Evolutionary conservation across 2,888 invertebrate species (phyloP), one percentile per base, ranked within the genome.

Genomic region (Drosophila longiperda): DNA sequence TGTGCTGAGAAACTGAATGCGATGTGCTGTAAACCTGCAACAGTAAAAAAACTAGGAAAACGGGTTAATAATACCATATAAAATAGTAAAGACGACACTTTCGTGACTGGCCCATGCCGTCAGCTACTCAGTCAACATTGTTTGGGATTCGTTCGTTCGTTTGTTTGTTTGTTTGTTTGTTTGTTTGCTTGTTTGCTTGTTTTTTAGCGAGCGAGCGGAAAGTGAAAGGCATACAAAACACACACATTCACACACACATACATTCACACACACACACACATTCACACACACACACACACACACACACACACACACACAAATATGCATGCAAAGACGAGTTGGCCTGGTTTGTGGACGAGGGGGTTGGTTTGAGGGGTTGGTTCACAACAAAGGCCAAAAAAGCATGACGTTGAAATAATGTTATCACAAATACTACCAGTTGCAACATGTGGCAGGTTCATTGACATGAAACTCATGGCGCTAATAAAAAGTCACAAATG

Each of bases 31-130:
- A n/a, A 63, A 58, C 63, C 76, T 53, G 62, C 53, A 49, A 66
- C 49, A 82, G 60, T 67, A 64, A 66, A 66, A 66, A 75, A 85
- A 90, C 75, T 87, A 90, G 86, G 86, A 87, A 87, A 87, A 87
- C 87, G 87, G 90, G 87, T 87, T 90, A 89, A 87, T 87, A 90
- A 90, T 87, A 90, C 89, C 87, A 87, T 90, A 86, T 86, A 78
- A 82, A 67, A 70, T 52, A 73, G 70, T 81, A 90, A 89, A 87
- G 90, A 90, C 90, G 87, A 90, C 86, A 87, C 90, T 89, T 81
- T 87, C 86, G 86, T 87, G 89, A 87, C 86, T 90, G 64, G 87
- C 83, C 72, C 34, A 73, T 53, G 84, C 73, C 73, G 54, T 36
- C 76, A 63, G 64, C 83, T 57, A 63, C 67, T 73, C 62, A 54